Evolutionary conservation across 1,140 invertebrate species (phyloP).

Genomic region (Euschistus heros): DNA sequence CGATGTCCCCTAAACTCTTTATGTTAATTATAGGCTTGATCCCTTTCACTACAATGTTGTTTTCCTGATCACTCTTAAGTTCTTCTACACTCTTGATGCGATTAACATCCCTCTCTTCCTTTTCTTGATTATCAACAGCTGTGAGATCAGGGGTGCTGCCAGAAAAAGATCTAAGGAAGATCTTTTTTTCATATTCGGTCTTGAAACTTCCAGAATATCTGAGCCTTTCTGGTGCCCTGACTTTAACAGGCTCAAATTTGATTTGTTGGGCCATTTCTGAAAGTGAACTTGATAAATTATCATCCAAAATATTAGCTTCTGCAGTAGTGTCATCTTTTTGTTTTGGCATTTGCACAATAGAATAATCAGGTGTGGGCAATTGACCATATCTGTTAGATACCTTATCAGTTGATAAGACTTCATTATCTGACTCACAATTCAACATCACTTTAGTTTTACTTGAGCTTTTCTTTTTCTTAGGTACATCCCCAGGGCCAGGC

Average conservation of each 20-base stretch:
- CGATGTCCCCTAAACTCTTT: conserved; percentile 12
- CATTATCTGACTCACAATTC: conserved; percentile 14
- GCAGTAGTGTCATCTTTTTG: conserved; percentile 14
- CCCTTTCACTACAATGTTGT: conserved; percentile 14
- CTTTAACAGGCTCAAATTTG: conserved; percentile 27
- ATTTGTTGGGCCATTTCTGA: conserved; percentile 31
- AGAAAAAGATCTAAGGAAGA: conserved; percentile 6
- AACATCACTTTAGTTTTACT: conserved; percentile 22
- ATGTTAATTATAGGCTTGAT: conserved; percentile 6
- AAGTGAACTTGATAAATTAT: conserved; percentile 29
- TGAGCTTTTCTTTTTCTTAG: neutral
- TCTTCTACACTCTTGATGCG: conserved; percentile 1
- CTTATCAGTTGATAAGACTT: conserved; percentile 15
- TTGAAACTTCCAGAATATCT: conserved; percentile 36
- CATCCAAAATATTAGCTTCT: conserved; percentile 25
- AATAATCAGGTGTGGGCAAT: conserved; percentile 13
- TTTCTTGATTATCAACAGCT: conserved; percentile 9
- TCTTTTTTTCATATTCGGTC: conserved; percentile 31
- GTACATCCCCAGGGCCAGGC: neutral
- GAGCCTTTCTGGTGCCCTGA: conserved; percentile 20
- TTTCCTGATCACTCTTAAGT: conserved; percentile 10
- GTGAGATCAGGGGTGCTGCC: conserved; percentile 21
- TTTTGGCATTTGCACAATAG: neutral
- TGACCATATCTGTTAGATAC: conserved; percentile 11
- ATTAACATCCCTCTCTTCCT: neutral